Evolutionary conservation across 1,140 invertebrate species (phyloP), one percentile per base, ranked within the genome.

Genomic region (Lordiphosa stackelbergi): DNA sequence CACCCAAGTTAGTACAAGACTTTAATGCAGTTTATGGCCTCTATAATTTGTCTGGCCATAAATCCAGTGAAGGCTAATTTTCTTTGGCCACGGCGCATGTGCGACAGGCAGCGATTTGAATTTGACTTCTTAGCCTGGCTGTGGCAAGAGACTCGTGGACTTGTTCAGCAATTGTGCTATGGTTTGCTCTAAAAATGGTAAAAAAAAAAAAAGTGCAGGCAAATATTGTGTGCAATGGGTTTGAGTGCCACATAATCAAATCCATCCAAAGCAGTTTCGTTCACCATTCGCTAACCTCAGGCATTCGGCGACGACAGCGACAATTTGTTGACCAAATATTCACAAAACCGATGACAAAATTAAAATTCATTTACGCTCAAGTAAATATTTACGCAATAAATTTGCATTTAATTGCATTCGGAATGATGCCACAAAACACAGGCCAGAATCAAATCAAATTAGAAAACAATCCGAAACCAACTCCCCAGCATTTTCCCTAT

Each of bases 351-450:
- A 24, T 74, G 75, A 75, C 75, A 72, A 77, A 81, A 81, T 81
- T 83, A 81, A 79, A 81, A 79, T 81, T 83, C 77, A 81, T 81
- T 83, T 74, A 75, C 77, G 77, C 77, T 81, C 77, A 81, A 81
- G 77, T 81, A 81, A 81, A 81, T 81, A 81, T 81, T 81, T 83
- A 81, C 77, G 77, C 77, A 81, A 81, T 83, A 81, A 81, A 81
- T 81, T 81, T 81, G 77, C 77, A 81, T 81, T 83, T 81, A 81
- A 79, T 79, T 79, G 75, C 75, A 77, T 77, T 77, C 58, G 53
- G 31, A 47, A 40, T 42, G 37, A 46, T 9, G 48, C 68, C 69
- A 56, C 74, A 79, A 64, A 77, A 59, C 72, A 56, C 54, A 60
- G 43, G 45, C 45, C 55, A 51, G 65, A 77, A 74, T 77, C 73